phyloP scores from a whole-genome alignment of 92 coral and sea anemone genomes.

The Pocillopora meandrina region DNA sequence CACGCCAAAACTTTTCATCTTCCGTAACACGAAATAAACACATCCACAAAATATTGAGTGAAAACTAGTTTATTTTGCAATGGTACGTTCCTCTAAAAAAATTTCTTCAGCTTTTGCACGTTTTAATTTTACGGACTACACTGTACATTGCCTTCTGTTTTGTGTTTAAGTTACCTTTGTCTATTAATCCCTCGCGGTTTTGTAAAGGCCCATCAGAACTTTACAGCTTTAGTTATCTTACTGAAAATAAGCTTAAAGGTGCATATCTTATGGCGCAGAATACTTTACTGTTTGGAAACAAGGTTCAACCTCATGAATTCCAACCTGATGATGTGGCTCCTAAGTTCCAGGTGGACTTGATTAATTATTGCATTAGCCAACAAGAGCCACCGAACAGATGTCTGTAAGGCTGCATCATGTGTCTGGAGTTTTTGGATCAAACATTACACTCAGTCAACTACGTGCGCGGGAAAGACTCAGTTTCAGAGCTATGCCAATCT shows the following conservation, averaged over 20 bases:
- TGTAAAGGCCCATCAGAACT: not conserved
- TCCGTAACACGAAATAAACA: not conserved
- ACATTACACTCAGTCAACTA: too few species aligned
- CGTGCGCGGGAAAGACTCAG: not conserved
- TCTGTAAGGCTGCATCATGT: not conserved
- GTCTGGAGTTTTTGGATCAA: not conserved
- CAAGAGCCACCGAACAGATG: not conserved
- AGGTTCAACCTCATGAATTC: not conserved
- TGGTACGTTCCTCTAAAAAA: slow-evolving; percentile 4
- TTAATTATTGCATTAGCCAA: not conserved
- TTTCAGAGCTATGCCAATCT: not conserved
- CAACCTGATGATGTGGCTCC: not conserved
- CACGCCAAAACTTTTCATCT: not conserved
- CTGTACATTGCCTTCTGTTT: slow-evolving; percentile 8
- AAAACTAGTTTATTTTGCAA: slow-evolving; percentile 36
- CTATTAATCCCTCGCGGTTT: not conserved
- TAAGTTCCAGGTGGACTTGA: not conserved
- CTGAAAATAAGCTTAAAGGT: not conserved
- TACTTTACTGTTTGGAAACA: not conserved
- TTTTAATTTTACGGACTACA: not conserved
- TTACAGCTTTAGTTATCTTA: not conserved
- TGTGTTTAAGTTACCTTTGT: not conserved
- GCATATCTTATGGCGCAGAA: not conserved
- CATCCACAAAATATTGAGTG: slow-evolving; percentile 5
- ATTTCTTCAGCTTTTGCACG: not conserved